Conservation (phyloP, 2,113 vertebrate species). For the Azemiops feae region DNA sequence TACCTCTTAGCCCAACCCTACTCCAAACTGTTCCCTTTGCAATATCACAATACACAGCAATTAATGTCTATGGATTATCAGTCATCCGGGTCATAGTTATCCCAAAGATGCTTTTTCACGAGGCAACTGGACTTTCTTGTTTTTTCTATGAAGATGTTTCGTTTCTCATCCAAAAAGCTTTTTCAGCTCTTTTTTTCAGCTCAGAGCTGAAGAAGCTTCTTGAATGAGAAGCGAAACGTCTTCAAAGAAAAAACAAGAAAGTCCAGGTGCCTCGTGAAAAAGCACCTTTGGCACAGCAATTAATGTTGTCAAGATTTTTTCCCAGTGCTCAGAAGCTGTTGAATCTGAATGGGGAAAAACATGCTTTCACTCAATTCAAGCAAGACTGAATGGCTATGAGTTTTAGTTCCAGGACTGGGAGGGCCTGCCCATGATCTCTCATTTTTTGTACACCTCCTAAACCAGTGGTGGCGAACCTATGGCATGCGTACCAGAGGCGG, state of each 20-base stretch:
- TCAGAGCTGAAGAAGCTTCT: no score
- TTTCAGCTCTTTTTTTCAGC: no score
- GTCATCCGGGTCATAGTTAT: no score
- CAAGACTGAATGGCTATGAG: background rate
- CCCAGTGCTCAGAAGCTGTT: background rate
- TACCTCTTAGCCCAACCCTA: background rate
- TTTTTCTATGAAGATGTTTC: no score
- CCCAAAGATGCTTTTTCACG: no score
- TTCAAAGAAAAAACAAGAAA: no score
- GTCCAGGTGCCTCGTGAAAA: no score
- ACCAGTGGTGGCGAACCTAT: no score
- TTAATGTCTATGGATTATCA: background rate
- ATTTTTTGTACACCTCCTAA: background rate
- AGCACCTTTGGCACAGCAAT: background rate
- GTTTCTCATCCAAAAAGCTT: no score
- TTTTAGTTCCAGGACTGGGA: background rate
- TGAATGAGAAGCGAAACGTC: no score
- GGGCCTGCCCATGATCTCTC: background rate
- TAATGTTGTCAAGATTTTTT: background rate
- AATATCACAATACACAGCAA: background rate
- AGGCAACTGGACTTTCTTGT: no score
- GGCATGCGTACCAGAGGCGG: no score
- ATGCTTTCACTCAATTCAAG: background rate
- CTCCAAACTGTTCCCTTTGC: background rate
- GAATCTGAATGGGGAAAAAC: background rate